Base-by-base conservation (phyloP, 2,797 vertebrate genomes). In the Falco biarmicus region DNA sequence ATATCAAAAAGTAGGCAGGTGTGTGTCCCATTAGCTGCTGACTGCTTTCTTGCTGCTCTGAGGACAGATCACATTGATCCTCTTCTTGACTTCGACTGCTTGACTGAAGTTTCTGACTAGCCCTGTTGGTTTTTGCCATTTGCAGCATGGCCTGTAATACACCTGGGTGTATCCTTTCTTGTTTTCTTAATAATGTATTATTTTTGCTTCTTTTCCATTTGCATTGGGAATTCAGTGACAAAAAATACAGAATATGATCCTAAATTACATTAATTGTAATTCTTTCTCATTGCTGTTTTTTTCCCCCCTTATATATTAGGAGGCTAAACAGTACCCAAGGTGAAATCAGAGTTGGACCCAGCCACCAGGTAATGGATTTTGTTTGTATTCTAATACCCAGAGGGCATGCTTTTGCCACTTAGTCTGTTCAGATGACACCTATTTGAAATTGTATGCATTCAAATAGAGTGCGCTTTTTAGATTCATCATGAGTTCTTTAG, bases 311-410 rank as follows among this genome's bases (percentile, higher is more conserved):
- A 3, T 32, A 1, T 91, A 48, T 78, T 98, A 99, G 99, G 98
- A 99, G 99, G 98, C 98, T 99, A 93, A 99, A 99, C 98, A 99
- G 99, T 97, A 99, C 99, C 93, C 99, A 99, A 90, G 99, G 99
- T 87, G 99, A 99, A 97, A 99, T 99, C 97, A 98, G 99, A 96
- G 99, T 99, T 89, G 99, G 99, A 93, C 99, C 99, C 79, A 99
- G 99, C 97, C 99, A 99, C 96, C 99, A 99, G 98, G 99, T 99
- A 98, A 98, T 91, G 83, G n/a, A 6, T 64, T 84, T 83, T 43
- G 32, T 51, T 86, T 11, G 3, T 68, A 7, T 39, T 85, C 31
- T 32, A 8, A 2, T 28, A 18, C 2, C 53, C 37, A 37, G 70
- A 34, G 57, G 43, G 9, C 15, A 0, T 15, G 68, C 9, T 89